Conservation (phyloP, 2,113 vertebrate genomes). For the Eretmochelys imbricata region DNA sequence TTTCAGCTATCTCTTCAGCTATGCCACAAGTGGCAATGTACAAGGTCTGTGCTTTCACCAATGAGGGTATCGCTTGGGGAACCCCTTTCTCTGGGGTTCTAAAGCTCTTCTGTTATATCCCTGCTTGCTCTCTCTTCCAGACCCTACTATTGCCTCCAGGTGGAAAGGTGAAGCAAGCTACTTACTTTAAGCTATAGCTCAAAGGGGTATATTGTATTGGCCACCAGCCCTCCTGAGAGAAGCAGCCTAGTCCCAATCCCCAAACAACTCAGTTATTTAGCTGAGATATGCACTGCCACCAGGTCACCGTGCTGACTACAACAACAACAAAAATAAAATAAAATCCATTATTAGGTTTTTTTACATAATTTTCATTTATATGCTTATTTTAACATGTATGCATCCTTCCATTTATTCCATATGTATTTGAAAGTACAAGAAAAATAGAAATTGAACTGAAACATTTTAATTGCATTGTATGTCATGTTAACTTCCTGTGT, state of each 20-base stretch:
- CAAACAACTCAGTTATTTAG: not conserved
- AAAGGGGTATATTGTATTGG: not conserved
- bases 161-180: not conserved
- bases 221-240: not conserved
- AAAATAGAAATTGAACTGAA: conserved; percentile 47
- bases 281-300: not conserved
- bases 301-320: not conserved
- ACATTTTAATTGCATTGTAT: conserved; percentile 66
- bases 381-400: conserved; percentile 20
- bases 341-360: conserved; percentile 2
- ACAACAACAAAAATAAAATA: not conserved
- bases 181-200: not conserved
- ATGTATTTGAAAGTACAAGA: conserved; percentile 38
- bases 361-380: conserved; percentile 7
- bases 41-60: not conserved
- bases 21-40: not conserved
- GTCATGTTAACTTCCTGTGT: conserved; percentile 61
- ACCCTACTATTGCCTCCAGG: not conserved
- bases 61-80: rapidly evolving
- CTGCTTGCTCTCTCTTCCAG: not conserved
- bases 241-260: not conserved
- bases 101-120: not conserved
- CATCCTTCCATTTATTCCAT: not conserved
- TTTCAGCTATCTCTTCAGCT: not conserved
- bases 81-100: not conserved